Conservation (phyloP, 2,113 vertebrate genomes). For the Nannospalax galili region DNA sequence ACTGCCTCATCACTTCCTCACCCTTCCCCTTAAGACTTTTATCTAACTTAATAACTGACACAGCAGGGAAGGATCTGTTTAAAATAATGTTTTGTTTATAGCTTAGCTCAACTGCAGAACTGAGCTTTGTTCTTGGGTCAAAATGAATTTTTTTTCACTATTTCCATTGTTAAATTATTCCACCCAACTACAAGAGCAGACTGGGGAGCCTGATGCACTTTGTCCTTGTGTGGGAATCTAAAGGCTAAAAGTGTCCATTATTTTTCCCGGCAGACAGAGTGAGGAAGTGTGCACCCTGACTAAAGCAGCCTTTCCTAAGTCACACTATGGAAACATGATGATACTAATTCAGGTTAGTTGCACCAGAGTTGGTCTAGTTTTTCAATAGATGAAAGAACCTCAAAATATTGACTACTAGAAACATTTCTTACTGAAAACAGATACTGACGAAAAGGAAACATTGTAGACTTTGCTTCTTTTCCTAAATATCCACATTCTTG, state of each 20-base stretch:
- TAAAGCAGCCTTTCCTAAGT: not conserved
- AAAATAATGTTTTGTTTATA: not conserved
- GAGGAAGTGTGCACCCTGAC: not conserved
- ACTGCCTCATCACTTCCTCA: not conserved
- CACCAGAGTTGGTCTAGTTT: not conserved
- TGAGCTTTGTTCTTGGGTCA: not conserved
- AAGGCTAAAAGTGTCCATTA: not conserved
- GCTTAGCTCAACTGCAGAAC: not conserved
- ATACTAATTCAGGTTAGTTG: not conserved
- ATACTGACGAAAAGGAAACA: not conserved
- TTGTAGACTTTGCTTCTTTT: slow-evolving; percentile 55
- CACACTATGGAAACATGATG: not conserved
- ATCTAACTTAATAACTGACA: not conserved
- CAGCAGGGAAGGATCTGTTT: not conserved
- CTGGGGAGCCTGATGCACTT: not conserved
- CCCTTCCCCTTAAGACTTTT: not conserved
- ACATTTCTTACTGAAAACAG: not conserved
- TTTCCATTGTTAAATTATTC: not conserved
- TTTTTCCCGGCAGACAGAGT: not conserved
- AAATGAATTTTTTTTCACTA: not conserved
- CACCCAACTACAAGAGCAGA: not conserved
- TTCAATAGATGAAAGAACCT: not conserved
- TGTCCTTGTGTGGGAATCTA: not conserved
- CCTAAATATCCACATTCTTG: not conserved
- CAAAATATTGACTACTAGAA: not conserved